Conservation (phyloP, 2,797 vertebrate genomes). For the Lutra lutra region DNA sequence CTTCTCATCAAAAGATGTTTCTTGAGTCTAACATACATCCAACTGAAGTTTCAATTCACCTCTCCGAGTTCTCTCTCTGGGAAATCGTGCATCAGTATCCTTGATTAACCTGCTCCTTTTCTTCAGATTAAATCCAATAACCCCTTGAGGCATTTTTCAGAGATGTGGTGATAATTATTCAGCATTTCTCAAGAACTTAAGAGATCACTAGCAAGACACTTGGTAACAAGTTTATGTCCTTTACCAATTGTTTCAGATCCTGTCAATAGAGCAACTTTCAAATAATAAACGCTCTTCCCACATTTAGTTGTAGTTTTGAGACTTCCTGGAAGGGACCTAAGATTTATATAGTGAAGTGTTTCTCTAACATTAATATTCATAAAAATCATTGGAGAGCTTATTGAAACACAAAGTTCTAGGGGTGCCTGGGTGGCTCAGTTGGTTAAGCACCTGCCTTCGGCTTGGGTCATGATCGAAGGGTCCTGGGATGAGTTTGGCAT, state of each 20-base stretch:
- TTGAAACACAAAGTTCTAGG: not conserved
- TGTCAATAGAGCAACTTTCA: not conserved
- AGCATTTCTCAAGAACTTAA: not conserved
- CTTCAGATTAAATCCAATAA: slow-evolving; percentile 9
- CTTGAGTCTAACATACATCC: not conserved
- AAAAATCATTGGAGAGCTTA: slow-evolving; percentile 16
- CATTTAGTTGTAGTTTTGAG: not conserved
- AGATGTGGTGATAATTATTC: not conserved
- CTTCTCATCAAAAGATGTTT: slow-evolving; percentile 25
- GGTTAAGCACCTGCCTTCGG: no score
- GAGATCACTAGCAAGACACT: not conserved
- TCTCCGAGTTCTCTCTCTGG: slow-evolving; percentile 10
- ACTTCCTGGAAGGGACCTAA: not conserved
- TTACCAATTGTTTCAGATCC: slow-evolving; percentile 5
- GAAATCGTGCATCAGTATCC: not conserved
- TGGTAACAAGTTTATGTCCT: not conserved
- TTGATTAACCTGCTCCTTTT: not conserved
- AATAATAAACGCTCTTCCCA: not conserved
- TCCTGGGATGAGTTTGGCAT: no score
- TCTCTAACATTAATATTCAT: not conserved
- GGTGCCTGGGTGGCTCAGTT: no score
- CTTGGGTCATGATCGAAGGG: no score
- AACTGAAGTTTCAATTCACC: slow-evolving; percentile 30
- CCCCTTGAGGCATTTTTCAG: not conserved
- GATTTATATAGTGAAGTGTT: not conserved